A percentile compares a stretch with the other conserved stretches of the same genome.
phyloP scores from a whole-genome alignment of 1,140 invertebrate genomes.

The Brachionus paranguensis region DNA sequence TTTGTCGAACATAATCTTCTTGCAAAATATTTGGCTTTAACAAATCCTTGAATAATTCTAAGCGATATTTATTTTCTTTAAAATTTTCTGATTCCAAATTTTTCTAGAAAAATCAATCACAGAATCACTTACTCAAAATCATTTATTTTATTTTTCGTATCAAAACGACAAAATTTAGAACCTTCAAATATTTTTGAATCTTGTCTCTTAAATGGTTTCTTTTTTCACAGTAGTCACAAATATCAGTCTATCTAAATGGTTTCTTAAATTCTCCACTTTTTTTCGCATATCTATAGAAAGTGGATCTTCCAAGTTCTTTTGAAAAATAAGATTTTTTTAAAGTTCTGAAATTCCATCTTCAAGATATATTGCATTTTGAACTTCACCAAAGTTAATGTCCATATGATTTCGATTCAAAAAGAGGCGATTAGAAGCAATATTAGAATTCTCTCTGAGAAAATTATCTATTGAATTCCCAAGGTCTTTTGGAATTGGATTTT shows the following conservation, averaged over 20 bases:
- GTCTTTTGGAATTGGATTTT: background rate
- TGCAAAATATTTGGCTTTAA: too few relatives aligned
- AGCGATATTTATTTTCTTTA: background rate
- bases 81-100: background rate
- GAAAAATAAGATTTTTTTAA: background rate
- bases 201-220: background rate
- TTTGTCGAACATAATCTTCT: too few relatives aligned
- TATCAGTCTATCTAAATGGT: background rate
- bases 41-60: too few relatives aligned
- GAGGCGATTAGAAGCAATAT: background rate
- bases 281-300: background rate
- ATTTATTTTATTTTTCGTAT: background rate
- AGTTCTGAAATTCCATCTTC: background rate
- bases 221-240: conserved; percentile 20
- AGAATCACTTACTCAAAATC: background rate
- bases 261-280: background rate
- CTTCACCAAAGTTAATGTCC: background rate
- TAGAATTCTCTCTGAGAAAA: background rate
- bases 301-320: background rate
- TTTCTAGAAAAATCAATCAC: background rate
- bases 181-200: too few relatives aligned
- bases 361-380: conserved; percentile 8
- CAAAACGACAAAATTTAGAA: too few relatives aligned
- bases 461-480: background rate
- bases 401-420: background rate